Evolutionary conservation across 1,140 invertebrate genomes (phyloP).

Genomic region (Steinernema khuongi): DNA sequence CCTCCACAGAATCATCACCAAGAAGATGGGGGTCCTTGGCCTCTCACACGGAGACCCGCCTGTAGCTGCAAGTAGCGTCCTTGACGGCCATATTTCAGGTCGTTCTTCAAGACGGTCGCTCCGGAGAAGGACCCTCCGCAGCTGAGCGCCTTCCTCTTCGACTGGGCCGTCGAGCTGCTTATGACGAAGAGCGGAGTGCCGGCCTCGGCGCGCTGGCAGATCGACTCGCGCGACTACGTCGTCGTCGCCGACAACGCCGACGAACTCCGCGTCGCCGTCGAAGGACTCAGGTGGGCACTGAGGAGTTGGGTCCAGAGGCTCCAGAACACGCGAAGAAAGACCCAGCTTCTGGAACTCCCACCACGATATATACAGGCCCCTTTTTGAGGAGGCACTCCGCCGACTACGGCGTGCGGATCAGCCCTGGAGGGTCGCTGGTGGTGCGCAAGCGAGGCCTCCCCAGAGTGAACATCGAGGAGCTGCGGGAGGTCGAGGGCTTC

Average conservation of each 20-base stretch:
- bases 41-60: too few species aligned
- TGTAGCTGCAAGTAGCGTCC: too few species aligned
- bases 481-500: not conserved
- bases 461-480: not conserved
- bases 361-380: too few species aligned
- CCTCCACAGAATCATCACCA: too few species aligned
- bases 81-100: too few species aligned
- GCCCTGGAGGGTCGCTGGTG: not conserved
- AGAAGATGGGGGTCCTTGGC: too few species aligned
- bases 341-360: too few species aligned
- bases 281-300: too few species aligned
- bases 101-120: not conserved
- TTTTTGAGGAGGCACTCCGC: not conserved
- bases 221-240: not conserved
- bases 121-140: not conserved
- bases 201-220: not conserved
- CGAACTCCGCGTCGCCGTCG: not conserved
- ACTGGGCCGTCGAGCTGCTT: not conserved
- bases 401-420: not conserved
- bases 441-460: not conserved
- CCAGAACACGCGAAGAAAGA: too few species aligned
- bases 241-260: not conserved
- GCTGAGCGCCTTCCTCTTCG: conserved; percentile 12
- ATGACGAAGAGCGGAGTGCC: not conserved
- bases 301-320: too few species aligned